Evolutionary conservation across 1,140 invertebrate species (phyloP), one percentile per base, ranked within the genome.

Genomic region (Chelonus insularis): DNA sequence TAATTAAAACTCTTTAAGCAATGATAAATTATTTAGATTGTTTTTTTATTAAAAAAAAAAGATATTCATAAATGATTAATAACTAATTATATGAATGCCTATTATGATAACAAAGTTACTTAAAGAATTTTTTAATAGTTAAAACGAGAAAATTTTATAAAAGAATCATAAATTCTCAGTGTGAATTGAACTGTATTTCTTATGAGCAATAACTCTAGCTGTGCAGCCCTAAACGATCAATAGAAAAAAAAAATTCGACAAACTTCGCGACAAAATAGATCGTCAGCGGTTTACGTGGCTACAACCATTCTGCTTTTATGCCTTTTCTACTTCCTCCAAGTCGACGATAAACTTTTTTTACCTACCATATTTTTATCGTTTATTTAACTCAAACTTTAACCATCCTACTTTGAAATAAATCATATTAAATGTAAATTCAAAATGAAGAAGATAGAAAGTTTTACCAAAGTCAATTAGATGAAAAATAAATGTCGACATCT

Each of bases 231-330:
- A 68, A 52, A 11, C 25, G 4, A 23, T n/a, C 4, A 5, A 29
- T 51, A 48, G 45, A 57, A 63, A 55, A 55, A 54, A 63, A 45
- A 43, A 32, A 36, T 39, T 16, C n/a, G 29, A 39, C 20, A 36
- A 51, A 56, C 43, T 52, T 39, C 32, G 32, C 47, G 61, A 39
- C 65, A 70, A 71, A 70, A 54, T 67, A 59, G 67, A 72, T 64
- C 66, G 70, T 73, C 72, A 73, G 72, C 72, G 57, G 63, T 72
- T 73, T 68, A 70, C 64, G 63, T 54, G 43, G 62, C 67, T 68
- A 68, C 63, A 69, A 66, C 64, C 63, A 62, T 68, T 73, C 65
- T 47, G 43, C 39, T 67, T 72, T 73, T 67, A 72, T 61, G 59
- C 39, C 54, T 60, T 57, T 68, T 66, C 58, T 63, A 60, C 41